A percentile compares a stretch with the other conserved stretches of the same genome.
Evolutionary conservation across 2,888 invertebrate genomes (phyloP).

Genomic region (Leptothorax acervorum): DNA sequence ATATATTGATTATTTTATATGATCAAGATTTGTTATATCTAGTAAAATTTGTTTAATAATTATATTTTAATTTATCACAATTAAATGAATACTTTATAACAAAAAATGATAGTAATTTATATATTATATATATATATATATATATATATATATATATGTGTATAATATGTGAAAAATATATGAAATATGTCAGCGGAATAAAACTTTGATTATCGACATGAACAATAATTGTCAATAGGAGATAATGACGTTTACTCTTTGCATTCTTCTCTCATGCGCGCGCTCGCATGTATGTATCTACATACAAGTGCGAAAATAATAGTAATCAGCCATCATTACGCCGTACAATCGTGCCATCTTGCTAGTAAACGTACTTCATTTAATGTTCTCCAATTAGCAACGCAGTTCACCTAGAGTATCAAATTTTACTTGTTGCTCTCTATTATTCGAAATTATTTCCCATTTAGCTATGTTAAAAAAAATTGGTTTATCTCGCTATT

Average conservation of each 20-base stretch:
- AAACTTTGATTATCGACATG: conserved; percentile 21
- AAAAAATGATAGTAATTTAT: not conserved
- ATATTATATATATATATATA: no score
- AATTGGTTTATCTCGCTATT: conserved; percentile 53
- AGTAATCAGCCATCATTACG: conserved; percentile 71
- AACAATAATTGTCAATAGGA: conserved; percentile 24
- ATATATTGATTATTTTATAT: not conserved
- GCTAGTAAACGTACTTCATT: conserved; percentile 77
- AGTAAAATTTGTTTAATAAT: not conserved
- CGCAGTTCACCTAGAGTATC: conserved; percentile 65
- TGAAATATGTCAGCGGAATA: conserved; percentile 1
- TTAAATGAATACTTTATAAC: not conserved
- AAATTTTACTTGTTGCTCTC: conserved; percentile 74
- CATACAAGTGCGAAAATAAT: conserved; percentile 66
- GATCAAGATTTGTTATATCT: not conserved
- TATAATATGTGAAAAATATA: not conserved
- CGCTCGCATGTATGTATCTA: conserved; percentile 59
- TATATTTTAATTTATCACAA: conserved; percentile 1
- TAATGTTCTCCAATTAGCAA: conserved; percentile 73
- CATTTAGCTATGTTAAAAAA: conserved; percentile 43
- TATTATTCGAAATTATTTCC: conserved; percentile 66
- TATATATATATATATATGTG: not conserved
- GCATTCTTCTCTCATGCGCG: conserved; percentile 33
- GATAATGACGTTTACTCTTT: conserved; percentile 56
- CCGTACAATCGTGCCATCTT: conserved; percentile 65